phyloP scores from a whole-genome alignment of 2,888 invertebrate species.

The Sylvicola cinctus region DNA sequence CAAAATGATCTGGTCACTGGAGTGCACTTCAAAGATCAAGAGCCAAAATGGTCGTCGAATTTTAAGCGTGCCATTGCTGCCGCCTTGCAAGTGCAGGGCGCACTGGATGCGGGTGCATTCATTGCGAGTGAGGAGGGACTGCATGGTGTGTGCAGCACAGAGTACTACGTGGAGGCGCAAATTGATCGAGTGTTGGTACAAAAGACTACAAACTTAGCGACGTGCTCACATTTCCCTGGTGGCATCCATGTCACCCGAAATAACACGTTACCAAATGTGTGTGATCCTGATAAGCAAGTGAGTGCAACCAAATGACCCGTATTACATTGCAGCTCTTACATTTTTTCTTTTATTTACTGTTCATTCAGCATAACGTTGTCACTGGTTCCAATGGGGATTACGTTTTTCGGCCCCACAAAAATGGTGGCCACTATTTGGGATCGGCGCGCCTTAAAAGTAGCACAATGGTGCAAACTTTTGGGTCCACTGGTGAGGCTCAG shows the following conservation, averaged over 20 bases:
- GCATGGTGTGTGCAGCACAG: conserved; percentile 31
- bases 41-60: conserved; percentile 43
- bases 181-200: conserved; percentile 22
- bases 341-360: neutral
- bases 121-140: conserved; percentile 30
- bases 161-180: conserved; percentile 24
- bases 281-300: conserved; percentile 22
- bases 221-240: conserved; percentile 20
- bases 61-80: conserved; percentile 44
- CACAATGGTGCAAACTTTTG: conserved; percentile 23
- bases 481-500: conserved; percentile 25
- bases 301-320: neutral
- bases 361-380: conserved; percentile 18
- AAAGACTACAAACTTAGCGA: conserved; percentile 23
- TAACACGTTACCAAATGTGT: conserved; percentile 24
- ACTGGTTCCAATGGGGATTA: conserved; percentile 15
- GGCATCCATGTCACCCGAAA: conserved; percentile 23
- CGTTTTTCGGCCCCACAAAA: conserved; percentile 15
- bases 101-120: conserved; percentile 21
- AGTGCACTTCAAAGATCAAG: conserved; percentile 24
- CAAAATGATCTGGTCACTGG: conserved; percentile 19
- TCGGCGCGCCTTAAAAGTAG: conserved; percentile 24
- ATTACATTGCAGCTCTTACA: neutral
- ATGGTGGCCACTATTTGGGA: conserved; percentile 20
- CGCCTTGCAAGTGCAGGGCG: conserved; percentile 36